These are phyloP conservation scores for Nasalis larvatus DNA, from an alignment of 2,113 vertebrate genomes.

Conservation along the genomic window DNA sequence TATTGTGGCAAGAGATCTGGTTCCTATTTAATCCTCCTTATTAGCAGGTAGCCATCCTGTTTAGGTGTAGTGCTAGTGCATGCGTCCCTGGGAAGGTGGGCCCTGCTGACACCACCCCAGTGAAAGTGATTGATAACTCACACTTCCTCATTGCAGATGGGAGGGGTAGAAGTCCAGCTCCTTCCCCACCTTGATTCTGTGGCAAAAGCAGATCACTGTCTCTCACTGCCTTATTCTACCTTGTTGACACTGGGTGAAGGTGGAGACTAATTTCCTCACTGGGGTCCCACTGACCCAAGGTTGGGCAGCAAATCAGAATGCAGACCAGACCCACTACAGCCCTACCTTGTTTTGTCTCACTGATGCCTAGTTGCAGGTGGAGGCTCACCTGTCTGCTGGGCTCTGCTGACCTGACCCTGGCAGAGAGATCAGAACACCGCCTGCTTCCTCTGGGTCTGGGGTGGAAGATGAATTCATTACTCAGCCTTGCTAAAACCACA, in stretches of 20 bases:
- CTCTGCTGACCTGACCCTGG: not conserved
- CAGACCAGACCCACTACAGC: not conserved
- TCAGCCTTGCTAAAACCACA: not conserved
- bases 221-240: not conserved
- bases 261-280: not conserved
- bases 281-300: not conserved
- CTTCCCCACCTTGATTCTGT: not conserved
- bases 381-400: not conserved
- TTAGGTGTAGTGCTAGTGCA: not conserved
- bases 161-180: not conserved
- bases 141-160: not conserved
- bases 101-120: not conserved
- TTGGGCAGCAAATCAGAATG: not conserved
- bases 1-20: not conserved
- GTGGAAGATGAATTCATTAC: not conserved
- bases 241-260: not conserved
- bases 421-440: not conserved
- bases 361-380: not conserved
- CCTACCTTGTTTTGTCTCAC: not conserved
- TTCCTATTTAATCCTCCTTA: not conserved
- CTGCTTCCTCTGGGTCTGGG: not conserved
- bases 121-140: not conserved
- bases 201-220: not conserved
- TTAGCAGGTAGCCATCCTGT: not conserved
- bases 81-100: not conserved